Percentiles rank a stretch among this genome's conserved stretches.
Conservation (phyloP, 2,113 vertebrate genomes). For the Gila orcuttii region DNA sequence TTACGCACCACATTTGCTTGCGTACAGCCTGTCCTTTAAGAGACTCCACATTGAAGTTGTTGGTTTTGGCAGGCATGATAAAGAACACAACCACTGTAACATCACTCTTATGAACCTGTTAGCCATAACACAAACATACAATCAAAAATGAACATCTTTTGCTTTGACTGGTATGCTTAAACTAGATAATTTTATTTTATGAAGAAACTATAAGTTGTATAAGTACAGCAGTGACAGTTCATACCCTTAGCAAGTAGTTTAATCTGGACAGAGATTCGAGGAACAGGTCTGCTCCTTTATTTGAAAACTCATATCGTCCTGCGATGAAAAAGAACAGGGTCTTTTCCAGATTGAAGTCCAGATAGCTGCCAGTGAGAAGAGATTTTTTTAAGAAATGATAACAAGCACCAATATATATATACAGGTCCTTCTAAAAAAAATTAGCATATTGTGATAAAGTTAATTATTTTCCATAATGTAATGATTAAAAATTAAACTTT, state of each 20-base stretch:
- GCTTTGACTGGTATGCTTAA: not conserved
- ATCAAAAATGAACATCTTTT: not conserved
- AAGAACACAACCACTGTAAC: slow-evolving; percentile 94
- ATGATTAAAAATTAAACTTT: too few species aligned
- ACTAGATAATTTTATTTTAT: not conserved
- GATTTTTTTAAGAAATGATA: not conserved
- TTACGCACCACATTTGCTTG: slow-evolving; percentile 91
- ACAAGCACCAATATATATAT: not conserved
- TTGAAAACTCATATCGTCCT: slow-evolving; percentile 95
- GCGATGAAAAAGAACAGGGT: slow-evolving; percentile 97
- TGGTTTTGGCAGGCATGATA: slow-evolving; percentile 97
- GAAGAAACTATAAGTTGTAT: not conserved
- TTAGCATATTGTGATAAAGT: too few species aligned
- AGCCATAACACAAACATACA: slow-evolving; percentile 23
- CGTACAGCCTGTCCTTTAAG: slow-evolving; percentile 94
- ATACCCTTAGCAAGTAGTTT: slow-evolving; percentile 92
- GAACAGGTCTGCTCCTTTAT: slow-evolving; percentile 97
- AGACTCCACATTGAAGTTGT: slow-evolving; percentile 98
- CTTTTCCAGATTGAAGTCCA: slow-evolving; percentile 95
- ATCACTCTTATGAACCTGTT: slow-evolving; percentile 87
- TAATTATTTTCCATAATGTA: too few species aligned
- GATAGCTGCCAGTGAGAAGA: slow-evolving; percentile 77
- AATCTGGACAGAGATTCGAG: slow-evolving; percentile 93
- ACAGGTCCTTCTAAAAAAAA: too few species aligned
- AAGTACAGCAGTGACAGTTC: slow-evolving; percentile 41